phyloP scores from a whole-genome alignment of 2,797 vertebrate genomes.

The Remorina albescens region DNA sequence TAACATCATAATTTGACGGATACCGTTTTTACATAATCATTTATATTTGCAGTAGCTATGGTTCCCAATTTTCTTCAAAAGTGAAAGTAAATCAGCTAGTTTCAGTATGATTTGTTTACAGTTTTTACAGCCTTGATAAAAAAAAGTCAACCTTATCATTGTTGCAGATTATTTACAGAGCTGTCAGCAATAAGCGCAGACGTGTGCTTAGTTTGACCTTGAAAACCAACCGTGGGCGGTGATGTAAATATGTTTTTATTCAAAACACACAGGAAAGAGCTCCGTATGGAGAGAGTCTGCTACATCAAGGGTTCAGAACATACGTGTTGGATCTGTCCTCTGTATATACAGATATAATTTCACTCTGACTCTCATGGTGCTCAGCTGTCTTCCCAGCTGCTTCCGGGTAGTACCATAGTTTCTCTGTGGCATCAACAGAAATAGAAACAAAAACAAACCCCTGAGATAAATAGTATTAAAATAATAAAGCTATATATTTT shows the following conservation, averaged over 20 bases:
- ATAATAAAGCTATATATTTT: no score
- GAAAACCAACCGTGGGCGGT: neutral
- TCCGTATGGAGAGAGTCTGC: neutral
- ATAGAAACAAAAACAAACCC: no score
- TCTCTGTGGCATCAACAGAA: no score
- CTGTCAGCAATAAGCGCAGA: neutral
- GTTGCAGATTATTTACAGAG: conserved; percentile 27
- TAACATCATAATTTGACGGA: neutral
- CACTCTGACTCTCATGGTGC: neutral
- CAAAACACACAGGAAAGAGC: neutral
- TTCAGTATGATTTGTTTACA: conserved; percentile 35
- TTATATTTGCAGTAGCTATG: neutral
- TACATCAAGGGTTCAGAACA: neutral
- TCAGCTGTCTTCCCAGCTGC: neutral
- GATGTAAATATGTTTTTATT: neutral
- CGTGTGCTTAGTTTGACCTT: neutral
- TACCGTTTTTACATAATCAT: neutral
- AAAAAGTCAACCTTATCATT: no score
- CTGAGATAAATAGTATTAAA: no score
- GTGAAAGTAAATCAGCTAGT: neutral
- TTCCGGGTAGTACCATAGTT: neutral
- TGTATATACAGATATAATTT: neutral
- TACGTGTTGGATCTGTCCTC: neutral
- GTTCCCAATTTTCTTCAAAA: neutral
- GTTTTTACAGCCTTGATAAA: neutral